These are phyloP conservation scores for Vultur gryphus DNA, from an alignment of 2,797 vertebrate species.

Conservation along the genomic window DNA sequence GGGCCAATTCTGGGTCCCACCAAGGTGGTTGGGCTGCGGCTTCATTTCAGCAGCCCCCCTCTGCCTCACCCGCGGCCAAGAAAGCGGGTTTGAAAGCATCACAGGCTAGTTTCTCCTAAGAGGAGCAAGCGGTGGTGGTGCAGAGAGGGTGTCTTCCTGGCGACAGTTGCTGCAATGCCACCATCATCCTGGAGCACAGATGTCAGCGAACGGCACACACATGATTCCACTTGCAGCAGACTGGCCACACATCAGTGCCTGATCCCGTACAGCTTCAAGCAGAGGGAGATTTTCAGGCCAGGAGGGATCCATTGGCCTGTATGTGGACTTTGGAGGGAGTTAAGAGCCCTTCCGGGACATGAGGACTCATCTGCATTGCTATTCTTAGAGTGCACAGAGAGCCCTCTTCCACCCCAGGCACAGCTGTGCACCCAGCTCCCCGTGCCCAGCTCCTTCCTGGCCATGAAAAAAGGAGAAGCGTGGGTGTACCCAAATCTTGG, in stretches of 20 bases:
- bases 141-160: background rate
- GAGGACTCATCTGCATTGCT: background rate
- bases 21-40: background rate
- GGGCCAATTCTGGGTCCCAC: background rate
- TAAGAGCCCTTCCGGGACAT: background rate
- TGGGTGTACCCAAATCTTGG: background rate
- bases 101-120: background rate
- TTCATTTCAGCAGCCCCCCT: background rate
- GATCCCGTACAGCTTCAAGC: background rate
- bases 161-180: background rate
- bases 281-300: background rate
- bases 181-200: background rate
- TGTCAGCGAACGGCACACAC: rapidly evolving
- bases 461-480: background rate
- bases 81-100: background rate
- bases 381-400: background rate
- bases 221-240: background rate
- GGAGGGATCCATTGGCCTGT: background rate
- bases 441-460: background rate
- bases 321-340: background rate
- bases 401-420: background rate
- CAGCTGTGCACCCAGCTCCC: background rate
- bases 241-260: rapidly evolving
- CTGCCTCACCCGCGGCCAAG: background rate
- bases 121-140: rapidly evolving